These are phyloP conservation scores for Saguinus imperator DNA, from an alignment of 2,113 vertebrate species.

Conservation along the genomic window DNA sequence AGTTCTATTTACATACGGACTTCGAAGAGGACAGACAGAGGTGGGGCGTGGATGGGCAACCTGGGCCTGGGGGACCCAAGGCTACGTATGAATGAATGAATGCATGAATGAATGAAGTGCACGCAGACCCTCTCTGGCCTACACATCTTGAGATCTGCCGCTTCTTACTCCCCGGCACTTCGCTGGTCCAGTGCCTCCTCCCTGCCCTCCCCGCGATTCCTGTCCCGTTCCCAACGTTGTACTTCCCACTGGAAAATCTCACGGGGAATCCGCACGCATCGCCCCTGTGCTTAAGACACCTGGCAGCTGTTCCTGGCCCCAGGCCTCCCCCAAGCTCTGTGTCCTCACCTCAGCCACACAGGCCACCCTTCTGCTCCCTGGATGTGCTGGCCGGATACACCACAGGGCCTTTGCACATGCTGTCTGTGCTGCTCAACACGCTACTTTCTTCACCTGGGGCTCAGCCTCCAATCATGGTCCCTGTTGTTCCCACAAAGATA, in stretches of 20 bases:
- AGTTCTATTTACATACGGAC: not conserved
- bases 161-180: not conserved
- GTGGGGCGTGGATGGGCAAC: not conserved
- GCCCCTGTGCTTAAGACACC: no score
- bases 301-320: not conserved
- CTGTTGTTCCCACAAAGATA: not conserved
- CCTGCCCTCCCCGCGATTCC: not conserved
- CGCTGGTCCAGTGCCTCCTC: not conserved
- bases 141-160: not conserved
- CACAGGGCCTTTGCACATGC: not conserved
- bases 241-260: not conserved
- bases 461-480: not conserved
- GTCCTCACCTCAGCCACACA: not conserved
- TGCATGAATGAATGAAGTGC: not conserved
- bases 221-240: not conserved
- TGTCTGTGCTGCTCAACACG: not conserved
- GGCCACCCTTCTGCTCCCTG: not conserved
- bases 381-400: not conserved
- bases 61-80: not conserved
- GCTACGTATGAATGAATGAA: no score
- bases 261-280: not conserved
- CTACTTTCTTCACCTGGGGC: not conserved
- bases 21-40: not conserved
- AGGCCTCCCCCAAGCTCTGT: not conserved
- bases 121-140: not conserved